A percentile compares a stretch with the other conserved stretches of the same genome.
phyloP scores from a whole-genome alignment of 2,888 invertebrate species.

The Oxycera nigricornis region DNA sequence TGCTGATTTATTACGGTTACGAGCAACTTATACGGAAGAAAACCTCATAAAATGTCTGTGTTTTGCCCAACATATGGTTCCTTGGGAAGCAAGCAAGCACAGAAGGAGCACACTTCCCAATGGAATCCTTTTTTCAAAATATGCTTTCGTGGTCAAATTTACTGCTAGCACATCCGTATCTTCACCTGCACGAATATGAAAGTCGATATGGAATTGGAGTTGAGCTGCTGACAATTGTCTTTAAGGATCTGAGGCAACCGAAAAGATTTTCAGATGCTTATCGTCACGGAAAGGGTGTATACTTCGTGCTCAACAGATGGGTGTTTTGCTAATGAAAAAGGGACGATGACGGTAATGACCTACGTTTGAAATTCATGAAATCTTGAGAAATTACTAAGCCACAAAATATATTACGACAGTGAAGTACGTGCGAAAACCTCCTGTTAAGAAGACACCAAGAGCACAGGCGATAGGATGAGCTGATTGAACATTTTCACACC shows the following conservation, averaged over 20 bases:
- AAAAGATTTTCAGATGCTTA: slow-evolving; percentile 19
- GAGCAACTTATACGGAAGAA: slow-evolving; percentile 36
- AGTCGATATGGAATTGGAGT: slow-evolving; percentile 9
- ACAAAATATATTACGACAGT: slow-evolving; percentile 17
- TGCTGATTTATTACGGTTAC: slow-evolving; percentile 38
- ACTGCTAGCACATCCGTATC: slow-evolving; percentile 8
- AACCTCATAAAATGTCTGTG: slow-evolving; percentile 30
- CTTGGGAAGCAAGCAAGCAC: not conserved
- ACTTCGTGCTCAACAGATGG: slow-evolving; percentile 34
- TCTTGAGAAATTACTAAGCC: slow-evolving; percentile 31
- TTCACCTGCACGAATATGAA: slow-evolving; percentile 27
- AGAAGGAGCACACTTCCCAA: not conserved
- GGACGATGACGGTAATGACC: slow-evolving; percentile 37
- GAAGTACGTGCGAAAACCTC: slow-evolving; percentile 13
- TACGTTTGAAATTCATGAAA: slow-evolving; percentile 40
- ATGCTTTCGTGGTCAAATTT: slow-evolving; percentile 1
- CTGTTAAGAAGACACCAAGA: not conserved
- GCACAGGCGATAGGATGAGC: not conserved
- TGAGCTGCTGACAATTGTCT: slow-evolving; percentile 9
- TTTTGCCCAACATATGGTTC: slow-evolving; percentile 2
- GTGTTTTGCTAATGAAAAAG: slow-evolving; percentile 38
- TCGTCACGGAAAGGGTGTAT: not conserved
- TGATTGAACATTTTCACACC: slow-evolving; percentile 5
- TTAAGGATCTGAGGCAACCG: slow-evolving; percentile 25
- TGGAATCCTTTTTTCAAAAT: not conserved